Conservation (phyloP, 2,888 invertebrate genomes). For the Lasioglossum vierecki region DNA sequence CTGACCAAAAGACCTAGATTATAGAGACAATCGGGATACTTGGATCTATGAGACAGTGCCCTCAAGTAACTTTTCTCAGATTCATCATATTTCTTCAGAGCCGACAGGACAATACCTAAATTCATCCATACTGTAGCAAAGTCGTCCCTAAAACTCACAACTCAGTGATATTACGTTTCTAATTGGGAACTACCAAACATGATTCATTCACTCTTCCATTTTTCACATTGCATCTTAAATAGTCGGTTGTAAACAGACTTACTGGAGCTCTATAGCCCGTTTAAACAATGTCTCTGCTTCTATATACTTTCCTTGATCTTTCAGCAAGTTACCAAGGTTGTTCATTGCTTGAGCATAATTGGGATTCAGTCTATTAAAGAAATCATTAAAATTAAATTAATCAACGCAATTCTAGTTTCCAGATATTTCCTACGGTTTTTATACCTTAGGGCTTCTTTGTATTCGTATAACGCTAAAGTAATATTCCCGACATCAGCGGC, state of each 20-base stretch:
- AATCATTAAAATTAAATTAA: neutral
- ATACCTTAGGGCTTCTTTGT: slow-evolving; percentile 90
- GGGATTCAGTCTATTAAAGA: slow-evolving; percentile 87
- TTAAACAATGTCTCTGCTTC: slow-evolving; percentile 91
- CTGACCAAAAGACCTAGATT: slow-evolving; percentile 97
- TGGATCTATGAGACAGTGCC: slow-evolving; percentile 90
- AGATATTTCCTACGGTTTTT: neutral
- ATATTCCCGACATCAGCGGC: slow-evolving; percentile 90
- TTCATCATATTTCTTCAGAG: slow-evolving; percentile 88
- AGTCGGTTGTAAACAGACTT: slow-evolving; percentile 70
- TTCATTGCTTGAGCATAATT: slow-evolving; percentile 97
- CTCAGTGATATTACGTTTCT: slow-evolving; percentile 19
- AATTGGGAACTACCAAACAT: neutral
- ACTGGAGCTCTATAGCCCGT: slow-evolving; percentile 90
- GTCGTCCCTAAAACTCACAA: slow-evolving; percentile 87
- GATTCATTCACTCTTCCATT: neutral
- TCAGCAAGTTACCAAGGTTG: slow-evolving; percentile 94
- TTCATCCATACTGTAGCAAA: slow-evolving; percentile 99
- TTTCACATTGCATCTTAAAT: slow-evolving; percentile 6
- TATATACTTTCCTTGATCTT: slow-evolving; percentile 88
- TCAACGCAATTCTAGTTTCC: neutral
- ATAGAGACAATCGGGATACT: slow-evolving; percentile 96
- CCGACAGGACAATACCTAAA: slow-evolving; percentile 95
- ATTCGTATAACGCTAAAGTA: slow-evolving; percentile 90
- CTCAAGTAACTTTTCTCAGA: slow-evolving; percentile 92